These are phyloP conservation scores for Euura saliciscinereae DNA, from an alignment of 1,140 invertebrate genomes.

Conservation along the genomic window DNA sequence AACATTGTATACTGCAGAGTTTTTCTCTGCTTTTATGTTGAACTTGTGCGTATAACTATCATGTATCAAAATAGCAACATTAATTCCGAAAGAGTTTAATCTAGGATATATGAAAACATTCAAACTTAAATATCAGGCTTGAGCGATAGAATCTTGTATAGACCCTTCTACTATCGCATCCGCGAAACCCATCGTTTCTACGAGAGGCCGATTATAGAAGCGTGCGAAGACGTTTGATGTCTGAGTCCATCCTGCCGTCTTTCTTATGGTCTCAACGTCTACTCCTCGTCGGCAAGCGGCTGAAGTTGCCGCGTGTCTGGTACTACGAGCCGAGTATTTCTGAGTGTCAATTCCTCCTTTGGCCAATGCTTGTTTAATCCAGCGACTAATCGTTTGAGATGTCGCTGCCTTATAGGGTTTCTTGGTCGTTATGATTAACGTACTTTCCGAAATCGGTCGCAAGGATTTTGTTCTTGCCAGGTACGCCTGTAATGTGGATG, in stretches of 20 bases:
- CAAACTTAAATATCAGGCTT: no score
- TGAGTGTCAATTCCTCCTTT: conserved; percentile 30
- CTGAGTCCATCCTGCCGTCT: conserved; percentile 29
- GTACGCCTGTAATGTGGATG: conserved; percentile 8
- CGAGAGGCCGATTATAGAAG: conserved; percentile 34
- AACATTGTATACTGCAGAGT: no score
- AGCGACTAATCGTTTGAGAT: conserved; percentile 32
- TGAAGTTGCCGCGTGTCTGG: conserved; percentile 34
- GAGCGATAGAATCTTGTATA: no score
- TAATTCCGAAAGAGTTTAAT: no score
- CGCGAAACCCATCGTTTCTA: neutral
- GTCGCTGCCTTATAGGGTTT: conserved; percentile 30
- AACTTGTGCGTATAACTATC: no score
- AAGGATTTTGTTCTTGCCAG: conserved; percentile 3
- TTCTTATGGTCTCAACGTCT: conserved; percentile 24
- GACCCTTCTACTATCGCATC: no score
- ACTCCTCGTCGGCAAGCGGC: conserved; percentile 28
- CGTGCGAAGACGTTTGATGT: conserved; percentile 28
- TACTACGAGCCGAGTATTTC: conserved; percentile 30
- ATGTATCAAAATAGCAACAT: no score
- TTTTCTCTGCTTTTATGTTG: no score
- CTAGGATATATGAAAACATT: no score
- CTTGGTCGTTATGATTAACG: conserved; percentile 27
- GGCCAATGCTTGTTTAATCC: conserved; percentile 31
- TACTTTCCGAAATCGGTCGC: neutral